Evolutionary conservation across 2,797 vertebrate genomes (phyloP).

Genomic region (Orestias chungarensis): DNA sequence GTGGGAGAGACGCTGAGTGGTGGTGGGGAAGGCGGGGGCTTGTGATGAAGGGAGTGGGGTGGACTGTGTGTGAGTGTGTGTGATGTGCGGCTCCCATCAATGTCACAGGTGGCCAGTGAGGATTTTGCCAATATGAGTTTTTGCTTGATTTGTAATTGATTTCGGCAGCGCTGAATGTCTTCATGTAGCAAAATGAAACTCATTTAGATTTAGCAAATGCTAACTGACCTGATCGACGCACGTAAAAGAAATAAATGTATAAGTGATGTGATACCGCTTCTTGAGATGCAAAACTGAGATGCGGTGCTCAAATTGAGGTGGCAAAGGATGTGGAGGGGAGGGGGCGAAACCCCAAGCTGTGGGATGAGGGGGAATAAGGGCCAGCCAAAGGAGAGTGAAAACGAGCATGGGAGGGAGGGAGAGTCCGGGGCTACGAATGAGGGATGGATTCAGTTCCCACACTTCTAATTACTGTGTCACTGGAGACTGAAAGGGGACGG

Average conservation of each 20-base stretch:
- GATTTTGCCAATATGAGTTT: slow-evolving; percentile 35
- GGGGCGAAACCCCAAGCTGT: slow-evolving; percentile 43
- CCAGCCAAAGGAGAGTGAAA: slow-evolving; percentile 45
- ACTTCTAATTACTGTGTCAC: slow-evolving; percentile 89
- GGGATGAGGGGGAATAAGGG: slow-evolving; percentile 28
- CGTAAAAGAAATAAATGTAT: too few species aligned
- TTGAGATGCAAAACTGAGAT: slow-evolving; percentile 32
- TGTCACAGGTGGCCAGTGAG: slow-evolving; percentile 66
- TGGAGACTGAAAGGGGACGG: slow-evolving; percentile 86
- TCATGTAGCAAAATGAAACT: background rate
- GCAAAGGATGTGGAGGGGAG: slow-evolving; percentile 61
- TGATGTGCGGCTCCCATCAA: slow-evolving; percentile 71
- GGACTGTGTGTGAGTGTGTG: slow-evolving; percentile 64
- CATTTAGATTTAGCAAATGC: background rate
- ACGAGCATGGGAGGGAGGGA: slow-evolving; percentile 51
- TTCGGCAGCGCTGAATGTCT: slow-evolving; percentile 14
- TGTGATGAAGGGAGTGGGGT: slow-evolving; percentile 54
- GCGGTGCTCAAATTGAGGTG: slow-evolving; percentile 58
- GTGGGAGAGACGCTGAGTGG: slow-evolving; percentile 42
- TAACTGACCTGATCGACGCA: background rate
- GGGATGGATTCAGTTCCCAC: slow-evolving; percentile 84
- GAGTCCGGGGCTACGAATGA: slow-evolving; percentile 71
- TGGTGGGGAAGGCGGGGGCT: slow-evolving; percentile 20
- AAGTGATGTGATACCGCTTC: slow-evolving; percentile 38
- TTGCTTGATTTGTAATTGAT: slow-evolving; percentile 33